A percentile compares a stretch with the other conserved stretches of the same genome.
Conservation (phyloP, 2,113 vertebrate genomes). For the Colistium nudipinnis region DNA sequence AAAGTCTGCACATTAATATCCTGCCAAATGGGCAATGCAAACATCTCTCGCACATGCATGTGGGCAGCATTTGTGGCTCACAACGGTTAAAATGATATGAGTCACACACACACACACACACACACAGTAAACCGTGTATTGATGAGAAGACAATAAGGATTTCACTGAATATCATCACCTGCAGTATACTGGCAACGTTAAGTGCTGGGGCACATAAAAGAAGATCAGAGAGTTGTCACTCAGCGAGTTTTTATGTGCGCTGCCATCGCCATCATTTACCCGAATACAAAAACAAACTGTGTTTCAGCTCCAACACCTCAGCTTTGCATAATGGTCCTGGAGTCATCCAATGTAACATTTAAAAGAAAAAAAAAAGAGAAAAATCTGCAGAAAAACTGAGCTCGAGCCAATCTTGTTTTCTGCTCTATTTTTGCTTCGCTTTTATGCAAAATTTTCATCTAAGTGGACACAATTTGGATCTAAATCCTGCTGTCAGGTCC, state of each 20-base stretch:
- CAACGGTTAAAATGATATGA: too few relatives aligned
- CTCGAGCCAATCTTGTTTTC: constrained; percentile 17
- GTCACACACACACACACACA: too few relatives aligned
- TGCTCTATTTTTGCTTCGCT: background rate
- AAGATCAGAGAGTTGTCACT: background rate
- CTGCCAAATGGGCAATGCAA: background rate
- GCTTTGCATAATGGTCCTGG: background rate
- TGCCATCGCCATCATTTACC: background rate
- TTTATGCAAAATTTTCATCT: constrained; percentile 20
- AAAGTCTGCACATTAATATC: too few relatives aligned
- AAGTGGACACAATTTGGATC: constrained; percentile 10
- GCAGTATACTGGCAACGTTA: too few relatives aligned
- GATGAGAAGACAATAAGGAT: background rate
- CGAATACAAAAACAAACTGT: background rate
- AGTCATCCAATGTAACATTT: background rate
- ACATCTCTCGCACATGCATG: background rate
- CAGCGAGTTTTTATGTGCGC: background rate
- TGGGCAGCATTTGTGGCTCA: background rate
- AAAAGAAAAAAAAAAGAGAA: background rate
- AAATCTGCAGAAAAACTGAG: too few relatives aligned
- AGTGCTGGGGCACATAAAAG: background rate
- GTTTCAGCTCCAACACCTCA: background rate
- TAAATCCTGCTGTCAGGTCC: background rate
- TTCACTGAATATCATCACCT: background rate
- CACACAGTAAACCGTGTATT: too few relatives aligned